phyloP scores from a whole-genome alignment of 2,888 invertebrate genomes.

The Tridacna crocea region DNA sequence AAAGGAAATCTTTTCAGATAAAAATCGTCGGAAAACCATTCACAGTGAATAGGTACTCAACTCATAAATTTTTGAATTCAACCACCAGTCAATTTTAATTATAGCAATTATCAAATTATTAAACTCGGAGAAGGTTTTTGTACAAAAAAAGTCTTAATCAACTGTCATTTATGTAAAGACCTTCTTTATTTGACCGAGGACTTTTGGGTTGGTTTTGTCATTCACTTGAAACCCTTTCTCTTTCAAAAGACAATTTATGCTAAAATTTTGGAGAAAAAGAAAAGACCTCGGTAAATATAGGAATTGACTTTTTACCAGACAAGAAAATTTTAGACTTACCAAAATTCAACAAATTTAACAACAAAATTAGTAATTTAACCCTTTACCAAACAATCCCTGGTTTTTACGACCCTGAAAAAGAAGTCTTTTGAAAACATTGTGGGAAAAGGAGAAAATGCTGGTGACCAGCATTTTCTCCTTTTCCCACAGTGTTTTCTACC shows the following conservation, averaged over 20 bases:
- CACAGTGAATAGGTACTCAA: conserved; percentile 17
- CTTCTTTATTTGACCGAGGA: not conserved
- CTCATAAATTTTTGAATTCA: conserved; percentile 22
- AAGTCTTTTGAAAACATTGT: not conserved
- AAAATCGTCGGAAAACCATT: not conserved
- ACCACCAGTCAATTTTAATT: conserved; percentile 23
- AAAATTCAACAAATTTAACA: too few species aligned
- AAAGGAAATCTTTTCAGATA: conserved; percentile 8
- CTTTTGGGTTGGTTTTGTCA: too few species aligned
- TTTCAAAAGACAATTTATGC: not conserved
- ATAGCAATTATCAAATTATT: conserved; percentile 29
- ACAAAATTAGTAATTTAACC: too few species aligned
- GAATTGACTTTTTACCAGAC: too few species aligned
- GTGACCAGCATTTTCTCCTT: not conserved
- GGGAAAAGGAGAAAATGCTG: not conserved
- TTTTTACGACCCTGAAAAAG: not conserved
- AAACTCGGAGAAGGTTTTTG: conserved; percentile 9
- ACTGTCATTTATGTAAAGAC: conserved; percentile 16
- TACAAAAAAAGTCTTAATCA: conserved; percentile 14
- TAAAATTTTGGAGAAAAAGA: too few species aligned
- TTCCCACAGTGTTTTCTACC: not conserved
- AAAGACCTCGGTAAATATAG: too few species aligned
- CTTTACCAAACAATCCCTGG: not conserved
- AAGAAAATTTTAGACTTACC: too few species aligned
- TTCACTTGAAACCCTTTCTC: not conserved